Evolutionary conservation across 2,797 vertebrate genomes (phyloP).

Genomic region (Heliangelus exortis): DNA sequence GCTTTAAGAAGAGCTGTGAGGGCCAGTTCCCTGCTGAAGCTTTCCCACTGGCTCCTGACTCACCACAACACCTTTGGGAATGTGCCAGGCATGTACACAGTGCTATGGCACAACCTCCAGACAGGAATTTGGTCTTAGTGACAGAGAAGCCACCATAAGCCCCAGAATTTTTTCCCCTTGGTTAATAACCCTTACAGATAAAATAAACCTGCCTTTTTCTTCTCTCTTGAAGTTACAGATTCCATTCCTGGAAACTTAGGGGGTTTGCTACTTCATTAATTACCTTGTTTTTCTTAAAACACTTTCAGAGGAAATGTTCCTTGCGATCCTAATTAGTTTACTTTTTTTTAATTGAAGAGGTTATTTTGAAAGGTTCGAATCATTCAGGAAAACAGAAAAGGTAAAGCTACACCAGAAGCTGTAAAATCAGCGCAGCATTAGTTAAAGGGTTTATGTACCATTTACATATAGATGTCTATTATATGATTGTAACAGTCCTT

Average conservation of each 20-base stretch:
- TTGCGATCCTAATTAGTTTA: background rate
- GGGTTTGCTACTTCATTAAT: background rate
- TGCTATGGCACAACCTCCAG: background rate
- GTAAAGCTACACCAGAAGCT: background rate
- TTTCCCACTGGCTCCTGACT: background rate
- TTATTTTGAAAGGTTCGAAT: background rate
- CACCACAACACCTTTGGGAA: background rate
- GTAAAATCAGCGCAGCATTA: background rate
- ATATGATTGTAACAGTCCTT: background rate
- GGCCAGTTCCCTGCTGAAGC: background rate
- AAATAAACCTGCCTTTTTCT: background rate
- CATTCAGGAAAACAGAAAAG: background rate
- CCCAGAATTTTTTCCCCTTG: background rate
- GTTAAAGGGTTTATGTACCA: background rate
- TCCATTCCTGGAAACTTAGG: background rate
- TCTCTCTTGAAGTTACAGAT: background rate
- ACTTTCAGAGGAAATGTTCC: background rate
- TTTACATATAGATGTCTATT: background rate
- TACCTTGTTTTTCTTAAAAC: background rate
- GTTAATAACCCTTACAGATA: background rate
- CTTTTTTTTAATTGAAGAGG: background rate
- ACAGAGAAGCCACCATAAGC: background rate
- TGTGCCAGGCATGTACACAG: accelerated
- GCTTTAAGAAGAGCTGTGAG: background rate
- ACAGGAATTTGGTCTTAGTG: background rate